Conservation (phyloP, 2,888 invertebrate genomes). For the Chrysolina haemoptera region DNA sequence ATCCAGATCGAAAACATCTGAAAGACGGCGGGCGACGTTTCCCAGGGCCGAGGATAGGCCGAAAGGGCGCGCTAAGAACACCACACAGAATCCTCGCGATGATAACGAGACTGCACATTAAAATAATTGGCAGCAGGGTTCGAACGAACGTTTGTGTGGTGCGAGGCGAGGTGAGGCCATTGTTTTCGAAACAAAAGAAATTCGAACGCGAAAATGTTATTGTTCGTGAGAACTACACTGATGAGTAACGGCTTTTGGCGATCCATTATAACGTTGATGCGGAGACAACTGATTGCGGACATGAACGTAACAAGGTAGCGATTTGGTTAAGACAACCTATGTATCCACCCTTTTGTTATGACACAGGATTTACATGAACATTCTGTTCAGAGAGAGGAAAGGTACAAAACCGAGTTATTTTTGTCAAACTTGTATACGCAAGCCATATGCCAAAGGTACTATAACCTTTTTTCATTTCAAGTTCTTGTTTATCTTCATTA, state of each 20-base stretch:
- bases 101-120: conserved; percentile 52
- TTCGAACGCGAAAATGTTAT: conserved; percentile 49
- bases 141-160: conserved; percentile 37
- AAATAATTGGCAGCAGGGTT: conserved; percentile 53
- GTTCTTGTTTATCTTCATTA: no score
- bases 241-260: conserved; percentile 19
- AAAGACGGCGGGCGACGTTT: neutral
- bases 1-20: conserved; percentile 17
- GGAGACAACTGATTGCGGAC: conserved; percentile 2
- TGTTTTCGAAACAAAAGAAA: conserved; percentile 56
- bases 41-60: neutral
- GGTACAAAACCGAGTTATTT: no score
- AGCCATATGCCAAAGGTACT: no score
- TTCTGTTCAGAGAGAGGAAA: no score
- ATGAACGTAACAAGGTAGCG: neutral
- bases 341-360: no score
- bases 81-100: conserved; percentile 10
- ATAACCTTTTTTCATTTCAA: no score
- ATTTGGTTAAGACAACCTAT: neutral
- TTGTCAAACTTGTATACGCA: no score
- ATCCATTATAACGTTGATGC: conserved; percentile 10
- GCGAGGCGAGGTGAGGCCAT: conserved; percentile 39
- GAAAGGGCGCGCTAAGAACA: conserved; percentile 4
- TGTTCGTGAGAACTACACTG: conserved; percentile 39
- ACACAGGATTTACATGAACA: no score